Conservation (phyloP, 1,140 invertebrate species). For the Apocrypta bakeri region DNA sequence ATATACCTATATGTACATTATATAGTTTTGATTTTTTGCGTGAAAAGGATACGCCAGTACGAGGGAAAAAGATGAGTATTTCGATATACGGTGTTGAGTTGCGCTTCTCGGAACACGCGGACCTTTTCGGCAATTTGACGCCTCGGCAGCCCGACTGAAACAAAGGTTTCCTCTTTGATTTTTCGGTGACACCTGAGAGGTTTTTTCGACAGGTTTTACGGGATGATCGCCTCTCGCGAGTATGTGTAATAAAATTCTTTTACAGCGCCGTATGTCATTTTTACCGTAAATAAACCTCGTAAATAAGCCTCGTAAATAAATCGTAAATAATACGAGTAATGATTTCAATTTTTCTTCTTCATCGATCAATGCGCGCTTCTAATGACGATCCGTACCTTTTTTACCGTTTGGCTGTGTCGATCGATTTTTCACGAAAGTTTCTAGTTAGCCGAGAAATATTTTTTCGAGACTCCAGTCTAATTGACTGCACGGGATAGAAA, state of each 20-base stretch:
- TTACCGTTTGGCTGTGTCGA: not conserved
- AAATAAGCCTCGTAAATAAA: too few species aligned
- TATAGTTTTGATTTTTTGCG: not conserved
- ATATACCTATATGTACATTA: too few species aligned
- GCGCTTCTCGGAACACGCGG: conserved; percentile 28
- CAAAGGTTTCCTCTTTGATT: conserved; percentile 40
- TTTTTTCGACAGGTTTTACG: not conserved
- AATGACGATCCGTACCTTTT: not conserved
- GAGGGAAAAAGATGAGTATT: conserved; percentile 15
- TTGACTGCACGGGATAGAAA: not conserved
- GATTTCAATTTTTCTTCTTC: not conserved
- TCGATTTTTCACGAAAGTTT: not conserved
- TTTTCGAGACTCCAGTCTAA: not conserved
- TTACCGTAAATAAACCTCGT: too few species aligned
- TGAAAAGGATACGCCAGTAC: not conserved
- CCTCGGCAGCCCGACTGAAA: conserved; percentile 16
- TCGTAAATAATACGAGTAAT: not conserved
- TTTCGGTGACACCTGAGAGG: conserved; percentile 41
- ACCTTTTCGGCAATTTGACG: conserved; percentile 29
- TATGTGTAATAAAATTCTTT: not conserved
- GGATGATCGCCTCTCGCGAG: not conserved
- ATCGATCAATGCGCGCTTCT: not conserved
- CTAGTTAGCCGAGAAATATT: not conserved
- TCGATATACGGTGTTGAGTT: conserved; percentile 19
- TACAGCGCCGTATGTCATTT: too few species aligned